These are phyloP conservation scores for Yoshiicerus persimilis DNA, from an alignment of 1,140 invertebrate genomes.

Conservation along the genomic window DNA sequence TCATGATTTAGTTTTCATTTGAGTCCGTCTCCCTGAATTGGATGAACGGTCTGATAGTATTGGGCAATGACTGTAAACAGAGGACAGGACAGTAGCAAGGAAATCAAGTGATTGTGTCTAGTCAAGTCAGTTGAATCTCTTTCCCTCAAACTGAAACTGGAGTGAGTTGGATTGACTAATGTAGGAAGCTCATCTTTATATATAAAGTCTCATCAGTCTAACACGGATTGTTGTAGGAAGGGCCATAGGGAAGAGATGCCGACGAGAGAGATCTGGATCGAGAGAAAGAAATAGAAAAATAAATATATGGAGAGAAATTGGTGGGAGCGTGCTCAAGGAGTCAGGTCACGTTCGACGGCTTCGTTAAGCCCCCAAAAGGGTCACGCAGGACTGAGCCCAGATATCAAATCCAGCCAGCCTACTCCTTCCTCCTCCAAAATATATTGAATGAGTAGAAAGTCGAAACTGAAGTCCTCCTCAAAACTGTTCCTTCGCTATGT, in stretches of 20 bases:
- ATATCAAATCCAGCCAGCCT: slow-evolving; percentile 8
- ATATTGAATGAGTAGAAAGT: slow-evolving; percentile 1
- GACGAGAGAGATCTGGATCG: not conserved
- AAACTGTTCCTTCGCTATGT: not conserved
- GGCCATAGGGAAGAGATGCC: not conserved
- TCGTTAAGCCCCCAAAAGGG: slow-evolving; percentile 37
- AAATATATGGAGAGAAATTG: slow-evolving; percentile 21
- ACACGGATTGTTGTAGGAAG: not conserved
- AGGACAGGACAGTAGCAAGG: not conserved
- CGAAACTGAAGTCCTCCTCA: not conserved
- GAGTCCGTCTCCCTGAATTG: not conserved
- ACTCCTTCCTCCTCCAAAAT: slow-evolving; percentile 4
- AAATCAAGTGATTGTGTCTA: not conserved
- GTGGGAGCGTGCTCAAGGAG: slow-evolving; percentile 4
- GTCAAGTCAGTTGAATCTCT: not conserved
- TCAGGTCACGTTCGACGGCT: slow-evolving; percentile 31
- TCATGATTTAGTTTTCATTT: slow-evolving; percentile 24
- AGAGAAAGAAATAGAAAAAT: slow-evolving; percentile 4
- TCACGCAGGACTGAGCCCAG: slow-evolving; percentile 29
- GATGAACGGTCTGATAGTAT: not conserved
- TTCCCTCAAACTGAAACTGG: not conserved
- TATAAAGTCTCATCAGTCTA: not conserved
- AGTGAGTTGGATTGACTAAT: not conserved
- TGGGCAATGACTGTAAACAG: not conserved
- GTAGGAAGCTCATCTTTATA: not conserved